Percentiles rank a stretch among this genome's conserved stretches.
Evolutionary conservation across 2,113 vertebrate genomes (phyloP).

Genomic region (Grallaria varia): DNA sequence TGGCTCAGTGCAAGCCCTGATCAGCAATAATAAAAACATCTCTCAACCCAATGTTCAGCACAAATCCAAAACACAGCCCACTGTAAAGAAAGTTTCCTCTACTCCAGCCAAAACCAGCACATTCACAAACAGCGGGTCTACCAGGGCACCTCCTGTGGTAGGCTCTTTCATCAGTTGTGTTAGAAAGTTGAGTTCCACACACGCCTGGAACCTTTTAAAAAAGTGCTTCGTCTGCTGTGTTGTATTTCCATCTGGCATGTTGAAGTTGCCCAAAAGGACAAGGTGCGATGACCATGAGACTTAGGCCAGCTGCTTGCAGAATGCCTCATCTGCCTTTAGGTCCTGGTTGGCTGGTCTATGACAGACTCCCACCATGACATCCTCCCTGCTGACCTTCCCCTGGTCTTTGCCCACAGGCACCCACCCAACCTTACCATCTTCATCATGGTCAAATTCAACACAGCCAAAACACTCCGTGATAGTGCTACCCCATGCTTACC

Average conservation of each 20-base stretch:
- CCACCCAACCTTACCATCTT: background rate
- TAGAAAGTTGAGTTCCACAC: background rate
- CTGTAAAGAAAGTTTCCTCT: background rate
- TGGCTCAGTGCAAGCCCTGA: background rate
- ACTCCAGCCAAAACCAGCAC: accelerated
- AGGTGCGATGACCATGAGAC: accelerated
- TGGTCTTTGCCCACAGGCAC: background rate
- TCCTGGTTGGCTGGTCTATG: background rate
- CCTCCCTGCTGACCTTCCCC: background rate
- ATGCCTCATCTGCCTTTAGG: background rate
- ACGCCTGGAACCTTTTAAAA: background rate
- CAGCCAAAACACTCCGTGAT: background rate
- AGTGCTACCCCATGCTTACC: background rate
- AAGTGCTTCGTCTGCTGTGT: background rate
- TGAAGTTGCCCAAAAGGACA: background rate
- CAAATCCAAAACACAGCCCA: background rate
- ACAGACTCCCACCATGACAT: background rate
- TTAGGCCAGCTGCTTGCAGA: background rate
- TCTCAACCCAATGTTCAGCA: background rate
- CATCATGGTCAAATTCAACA: background rate
- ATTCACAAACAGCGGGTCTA: background rate
- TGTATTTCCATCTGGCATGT: background rate
- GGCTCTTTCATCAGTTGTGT: background rate
- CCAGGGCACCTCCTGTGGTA: background rate
- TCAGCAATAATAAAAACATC: background rate